These are phyloP conservation scores for Chionodraco myersi DNA, from an alignment of 2,113 vertebrate species.

Conservation along the genomic window DNA sequence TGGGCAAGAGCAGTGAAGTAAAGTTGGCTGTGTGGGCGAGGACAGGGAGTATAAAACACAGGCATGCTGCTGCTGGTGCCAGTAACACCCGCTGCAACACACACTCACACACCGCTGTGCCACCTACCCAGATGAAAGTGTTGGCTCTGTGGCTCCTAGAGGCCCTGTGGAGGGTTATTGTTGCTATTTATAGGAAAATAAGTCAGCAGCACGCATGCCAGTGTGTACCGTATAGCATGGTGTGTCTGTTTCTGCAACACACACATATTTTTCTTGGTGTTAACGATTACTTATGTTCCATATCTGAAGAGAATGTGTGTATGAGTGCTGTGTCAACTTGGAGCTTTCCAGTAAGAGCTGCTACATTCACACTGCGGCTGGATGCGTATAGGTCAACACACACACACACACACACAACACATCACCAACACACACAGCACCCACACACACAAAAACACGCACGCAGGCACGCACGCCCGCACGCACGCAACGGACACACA, in stretches of 20 bases:
- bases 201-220: slow-evolving; percentile 51
- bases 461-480: neutral
- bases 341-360: neutral
- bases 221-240: slow-evolving; percentile 10
- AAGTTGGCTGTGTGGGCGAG: slow-evolving; percentile 51
- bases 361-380: neutral
- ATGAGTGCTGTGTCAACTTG: neutral
- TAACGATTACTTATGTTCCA: slow-evolving; percentile 6
- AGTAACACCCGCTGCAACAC: slow-evolving; percentile 37
- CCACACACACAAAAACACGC: neutral
- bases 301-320: slow-evolving; percentile 2
- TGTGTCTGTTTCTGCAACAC: neutral
- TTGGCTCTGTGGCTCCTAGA: slow-evolving; percentile 36
- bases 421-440: neutral
- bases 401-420: neutral
- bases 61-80: slow-evolving; percentile 46
- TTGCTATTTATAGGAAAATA: slow-evolving; percentile 58
- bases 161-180: slow-evolving; percentile 58
- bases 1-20: slow-evolving; percentile 36
- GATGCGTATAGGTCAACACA: slow-evolving; percentile 2
- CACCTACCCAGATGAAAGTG: slow-evolving; percentile 76
- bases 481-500: neutral
- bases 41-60: slow-evolving; percentile 45
- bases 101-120: slow-evolving; percentile 32
- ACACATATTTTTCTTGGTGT: neutral